These are phyloP conservation scores for Agapornis canus DNA, from an alignment of 2,797 vertebrate genomes.

Conservation along the genomic window DNA sequence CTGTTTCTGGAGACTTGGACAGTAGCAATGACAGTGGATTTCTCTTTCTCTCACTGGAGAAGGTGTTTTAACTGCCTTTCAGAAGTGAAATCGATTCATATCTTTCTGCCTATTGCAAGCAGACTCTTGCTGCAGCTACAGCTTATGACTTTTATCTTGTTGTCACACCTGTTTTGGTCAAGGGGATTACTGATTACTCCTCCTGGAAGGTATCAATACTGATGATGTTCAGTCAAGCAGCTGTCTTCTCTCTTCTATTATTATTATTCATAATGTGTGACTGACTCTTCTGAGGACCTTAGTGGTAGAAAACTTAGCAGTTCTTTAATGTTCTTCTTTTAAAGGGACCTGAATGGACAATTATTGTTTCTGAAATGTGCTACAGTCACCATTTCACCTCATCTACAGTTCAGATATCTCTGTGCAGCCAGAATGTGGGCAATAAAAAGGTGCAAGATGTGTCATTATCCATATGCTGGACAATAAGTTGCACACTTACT, in stretches of 20 bases:
- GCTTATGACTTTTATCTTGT: constrained; percentile 38
- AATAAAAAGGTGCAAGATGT: constrained; percentile 36
- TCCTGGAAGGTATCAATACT: constrained; percentile 39
- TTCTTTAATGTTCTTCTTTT: constrained; percentile 1
- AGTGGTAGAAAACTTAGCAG: background rate
- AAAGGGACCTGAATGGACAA: constrained; percentile 12
- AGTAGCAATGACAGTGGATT: background rate
- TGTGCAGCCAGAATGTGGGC: background rate
- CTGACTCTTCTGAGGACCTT: background rate
- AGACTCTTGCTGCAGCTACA: background rate
- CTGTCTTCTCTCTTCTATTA: constrained; percentile 15
- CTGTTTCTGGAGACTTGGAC: background rate
- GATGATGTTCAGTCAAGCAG: background rate
- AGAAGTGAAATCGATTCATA: background rate
- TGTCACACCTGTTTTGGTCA: constrained; percentile 38
- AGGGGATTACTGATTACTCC: constrained; percentile 12
- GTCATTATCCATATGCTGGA: constrained; percentile 44
- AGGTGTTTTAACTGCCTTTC: background rate
- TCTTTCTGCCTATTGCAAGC: background rate
- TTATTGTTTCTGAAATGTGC: constrained; percentile 12
- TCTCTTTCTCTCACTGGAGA: background rate
- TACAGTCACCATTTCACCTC: background rate
- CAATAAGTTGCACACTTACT: constrained; percentile 5
- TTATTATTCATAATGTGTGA: background rate
- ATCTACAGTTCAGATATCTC: background rate